phyloP scores from a whole-genome alignment of 1,140 invertebrate genomes.

The Pseudomyrmex dendroicus region DNA sequence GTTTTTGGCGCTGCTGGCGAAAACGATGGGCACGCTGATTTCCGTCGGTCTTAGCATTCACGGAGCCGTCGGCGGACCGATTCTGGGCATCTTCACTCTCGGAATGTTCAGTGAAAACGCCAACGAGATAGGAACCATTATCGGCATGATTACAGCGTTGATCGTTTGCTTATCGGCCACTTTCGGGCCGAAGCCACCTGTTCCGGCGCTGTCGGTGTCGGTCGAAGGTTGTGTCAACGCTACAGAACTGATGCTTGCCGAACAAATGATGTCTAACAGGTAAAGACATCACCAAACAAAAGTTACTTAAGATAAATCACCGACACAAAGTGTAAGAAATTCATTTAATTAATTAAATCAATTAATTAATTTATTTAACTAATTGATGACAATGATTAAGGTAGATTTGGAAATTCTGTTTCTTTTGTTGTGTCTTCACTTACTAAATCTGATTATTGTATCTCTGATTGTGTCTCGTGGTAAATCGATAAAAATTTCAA shows the following conservation, averaged over 20 bases:
- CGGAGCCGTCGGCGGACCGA: conserved; percentile 91
- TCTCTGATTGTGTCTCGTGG: neutral
- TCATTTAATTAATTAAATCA: no score
- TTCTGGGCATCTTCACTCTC: conserved; percentile 91
- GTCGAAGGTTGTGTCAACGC: conserved; percentile 85
- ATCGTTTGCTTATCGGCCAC: conserved; percentile 91
- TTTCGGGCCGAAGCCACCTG: conserved; percentile 91
- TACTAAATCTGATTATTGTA: neutral
- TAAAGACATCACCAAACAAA: conserved; percentile 14
- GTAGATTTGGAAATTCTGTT: neutral
- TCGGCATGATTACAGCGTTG: conserved; percentile 89
- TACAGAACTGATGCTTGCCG: conserved; percentile 31
- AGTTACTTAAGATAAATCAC: no score
- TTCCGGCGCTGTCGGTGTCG: conserved; percentile 86
- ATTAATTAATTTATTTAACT: no score
- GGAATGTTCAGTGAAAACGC: conserved; percentile 90
- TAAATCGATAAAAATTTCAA: neutral
- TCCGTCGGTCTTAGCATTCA: conserved; percentile 91
- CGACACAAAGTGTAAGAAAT: no score
- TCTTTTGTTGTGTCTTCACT: neutral
- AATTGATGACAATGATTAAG: neutral
- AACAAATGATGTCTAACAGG: neutral
- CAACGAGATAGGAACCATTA: conserved; percentile 90
- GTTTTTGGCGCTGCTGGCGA: conserved; percentile 89
- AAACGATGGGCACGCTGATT: conserved; percentile 89